A percentile compares a stretch with the other conserved stretches of the same genome.
Evolutionary conservation across 2,888 invertebrate genomes (phyloP).

Genomic region (Eristalis intricaria): DNA sequence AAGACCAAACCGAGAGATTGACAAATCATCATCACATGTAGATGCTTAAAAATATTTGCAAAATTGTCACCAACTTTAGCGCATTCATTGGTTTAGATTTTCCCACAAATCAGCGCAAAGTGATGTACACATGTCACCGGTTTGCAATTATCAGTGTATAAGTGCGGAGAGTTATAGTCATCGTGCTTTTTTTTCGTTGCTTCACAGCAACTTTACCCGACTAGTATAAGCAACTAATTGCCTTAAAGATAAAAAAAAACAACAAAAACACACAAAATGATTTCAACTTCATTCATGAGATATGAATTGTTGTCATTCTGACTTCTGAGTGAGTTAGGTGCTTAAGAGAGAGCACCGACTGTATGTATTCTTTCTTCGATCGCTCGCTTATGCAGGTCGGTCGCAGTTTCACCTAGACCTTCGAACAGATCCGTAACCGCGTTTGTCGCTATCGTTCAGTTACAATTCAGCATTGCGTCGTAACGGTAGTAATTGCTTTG

Average conservation of each 20-base stretch:
- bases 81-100: not conserved
- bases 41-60: not conserved
- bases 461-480: constrained; percentile 34
- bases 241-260: constrained; percentile 32
- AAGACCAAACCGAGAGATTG: not conserved
- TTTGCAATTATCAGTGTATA: constrained; percentile 5
- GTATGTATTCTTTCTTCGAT: constrained; percentile 54
- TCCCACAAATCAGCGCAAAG: not conserved
- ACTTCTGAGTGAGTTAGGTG: constrained; percentile 29
- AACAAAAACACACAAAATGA: constrained; percentile 1
- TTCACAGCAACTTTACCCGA: not conserved
- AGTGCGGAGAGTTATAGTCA: constrained; percentile 10
- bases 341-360: constrained; percentile 40
- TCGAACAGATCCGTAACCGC: constrained; percentile 19
- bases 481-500: constrained; percentile 23
- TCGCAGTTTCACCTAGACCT: constrained; percentile 56
- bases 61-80: not conserved
- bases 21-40: not conserved
- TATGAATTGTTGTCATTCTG: constrained; percentile 8
- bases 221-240: constrained; percentile 29
- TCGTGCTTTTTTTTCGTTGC: not conserved
- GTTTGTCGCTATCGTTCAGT: constrained; percentile 41
- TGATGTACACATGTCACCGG: not conserved
- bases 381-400: constrained; percentile 51
- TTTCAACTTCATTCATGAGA: constrained; percentile 38